phyloP scores from a whole-genome alignment of 2,113 vertebrate species.

The Plotosus lineatus region DNA sequence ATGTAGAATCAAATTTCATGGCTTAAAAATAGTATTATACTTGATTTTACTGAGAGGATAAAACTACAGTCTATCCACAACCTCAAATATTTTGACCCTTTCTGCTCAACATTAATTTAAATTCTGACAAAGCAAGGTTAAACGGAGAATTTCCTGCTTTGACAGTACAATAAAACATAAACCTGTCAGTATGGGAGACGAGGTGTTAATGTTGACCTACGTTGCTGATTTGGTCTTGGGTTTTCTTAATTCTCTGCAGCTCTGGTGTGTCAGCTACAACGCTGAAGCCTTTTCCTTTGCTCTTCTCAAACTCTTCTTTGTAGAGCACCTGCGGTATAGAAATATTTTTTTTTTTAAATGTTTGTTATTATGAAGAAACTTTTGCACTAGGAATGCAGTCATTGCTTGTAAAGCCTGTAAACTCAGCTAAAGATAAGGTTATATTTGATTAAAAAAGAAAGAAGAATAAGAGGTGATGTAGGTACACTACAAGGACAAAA shows the following conservation, averaged over 20 bases:
- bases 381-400: background rate
- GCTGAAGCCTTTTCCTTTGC: constrained; percentile 91
- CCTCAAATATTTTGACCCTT: background rate
- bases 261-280: constrained; percentile 92
- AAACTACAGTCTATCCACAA: too few species aligned
- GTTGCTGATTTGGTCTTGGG: constrained; percentile 96
- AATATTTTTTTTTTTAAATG: background rate
- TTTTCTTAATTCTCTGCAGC: constrained; percentile 93
- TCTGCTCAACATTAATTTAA: background rate
- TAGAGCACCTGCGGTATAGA: constrained; percentile 82
- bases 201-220: constrained; percentile 70
- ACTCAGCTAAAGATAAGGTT: background rate
- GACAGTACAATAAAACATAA: background rate
- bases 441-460: background rate
- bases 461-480: too few species aligned
- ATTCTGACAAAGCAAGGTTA: background rate
- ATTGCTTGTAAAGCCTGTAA: background rate
- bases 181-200: background rate
- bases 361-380: background rate
- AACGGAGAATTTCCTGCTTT: background rate
- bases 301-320: constrained; percentile 98
- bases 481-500: too few species aligned
- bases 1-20: background rate
- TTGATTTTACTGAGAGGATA: too few species aligned
- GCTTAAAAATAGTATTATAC: background rate